Conservation (phyloP, 2,113 vertebrate genomes). For the Dipodomys merriami region DNA sequence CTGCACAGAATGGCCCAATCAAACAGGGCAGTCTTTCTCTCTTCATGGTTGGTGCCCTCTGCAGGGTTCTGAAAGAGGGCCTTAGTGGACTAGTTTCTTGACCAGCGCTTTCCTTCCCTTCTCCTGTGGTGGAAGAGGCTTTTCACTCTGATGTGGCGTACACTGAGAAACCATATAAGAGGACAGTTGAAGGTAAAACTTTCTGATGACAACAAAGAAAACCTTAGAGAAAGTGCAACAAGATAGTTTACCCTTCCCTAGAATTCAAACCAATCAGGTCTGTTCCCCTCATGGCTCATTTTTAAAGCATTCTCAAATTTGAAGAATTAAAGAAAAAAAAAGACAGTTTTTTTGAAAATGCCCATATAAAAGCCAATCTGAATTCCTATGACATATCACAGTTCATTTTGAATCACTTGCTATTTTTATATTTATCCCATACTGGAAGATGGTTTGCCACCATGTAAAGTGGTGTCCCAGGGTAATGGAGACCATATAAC, state of each 20-base stretch:
- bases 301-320: neutral
- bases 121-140: no score
- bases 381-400: neutral
- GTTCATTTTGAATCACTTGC: neutral
- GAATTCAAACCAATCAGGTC: neutral
- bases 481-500: neutral
- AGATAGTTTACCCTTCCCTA: neutral
- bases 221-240: neutral
- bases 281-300: neutral
- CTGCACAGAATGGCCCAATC: slow-evolving; percentile 3
- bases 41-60: slow-evolving; percentile 48
- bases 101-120: neutral
- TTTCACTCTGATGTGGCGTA: neutral
- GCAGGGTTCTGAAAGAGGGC: neutral
- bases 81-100: neutral
- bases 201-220: neutral
- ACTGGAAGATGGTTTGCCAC: neutral
- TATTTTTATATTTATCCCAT: neutral
- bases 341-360: slow-evolving; percentile 6
- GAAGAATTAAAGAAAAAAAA: neutral
- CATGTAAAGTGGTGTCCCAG: neutral
- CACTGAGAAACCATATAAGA: neutral
- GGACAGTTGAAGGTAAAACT: neutral
- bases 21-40: slow-evolving; percentile 30
- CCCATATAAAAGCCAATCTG: neutral